Evolutionary conservation across 1,140 invertebrate species (phyloP).

Genomic region (Pinna nobilis): DNA sequence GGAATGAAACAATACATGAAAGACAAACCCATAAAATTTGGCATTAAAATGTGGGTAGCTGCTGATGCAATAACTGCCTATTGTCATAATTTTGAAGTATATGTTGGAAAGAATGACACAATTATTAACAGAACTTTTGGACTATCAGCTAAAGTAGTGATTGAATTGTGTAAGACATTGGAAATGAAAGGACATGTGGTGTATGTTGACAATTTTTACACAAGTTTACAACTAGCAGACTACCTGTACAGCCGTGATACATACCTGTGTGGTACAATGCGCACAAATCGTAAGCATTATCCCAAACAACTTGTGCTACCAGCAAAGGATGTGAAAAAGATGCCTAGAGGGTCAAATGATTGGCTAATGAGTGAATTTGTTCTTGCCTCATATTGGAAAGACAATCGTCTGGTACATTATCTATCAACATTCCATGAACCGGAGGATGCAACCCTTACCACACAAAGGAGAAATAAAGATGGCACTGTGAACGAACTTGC

Average conservation of each 20-base stretch:
- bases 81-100: constrained; percentile 33
- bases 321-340: background rate
- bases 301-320: constrained; percentile 3
- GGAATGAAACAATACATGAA: constrained; percentile 46
- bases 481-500: constrained; percentile 6
- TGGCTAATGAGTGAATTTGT: background rate
- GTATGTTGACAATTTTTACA: constrained; percentile 75
- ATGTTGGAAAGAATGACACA: constrained; percentile 21
- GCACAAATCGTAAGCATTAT: constrained; percentile 25
- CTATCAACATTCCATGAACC: constrained; percentile 1
- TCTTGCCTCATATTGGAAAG: constrained; percentile 33
- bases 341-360: background rate
- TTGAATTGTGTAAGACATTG: too few species aligned
- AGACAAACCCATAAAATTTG: constrained; percentile 47
- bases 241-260: constrained; percentile 65
- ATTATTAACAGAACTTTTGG: constrained; percentile 44
- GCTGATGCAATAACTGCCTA: constrained; percentile 31
- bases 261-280: constrained; percentile 34
- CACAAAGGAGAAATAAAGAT: constrained; percentile 42
- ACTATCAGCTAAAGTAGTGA: constrained; percentile 63
- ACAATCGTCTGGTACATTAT: constrained; percentile 27
- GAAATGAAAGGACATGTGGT: constrained; percentile 70
- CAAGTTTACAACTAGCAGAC: constrained; percentile 59
- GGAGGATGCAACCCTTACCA: too few species aligned
- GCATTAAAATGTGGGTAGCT: constrained; percentile 48